phyloP scores from a whole-genome alignment of 1,140 invertebrate genomes.

The Phthorimaea operculella region DNA sequence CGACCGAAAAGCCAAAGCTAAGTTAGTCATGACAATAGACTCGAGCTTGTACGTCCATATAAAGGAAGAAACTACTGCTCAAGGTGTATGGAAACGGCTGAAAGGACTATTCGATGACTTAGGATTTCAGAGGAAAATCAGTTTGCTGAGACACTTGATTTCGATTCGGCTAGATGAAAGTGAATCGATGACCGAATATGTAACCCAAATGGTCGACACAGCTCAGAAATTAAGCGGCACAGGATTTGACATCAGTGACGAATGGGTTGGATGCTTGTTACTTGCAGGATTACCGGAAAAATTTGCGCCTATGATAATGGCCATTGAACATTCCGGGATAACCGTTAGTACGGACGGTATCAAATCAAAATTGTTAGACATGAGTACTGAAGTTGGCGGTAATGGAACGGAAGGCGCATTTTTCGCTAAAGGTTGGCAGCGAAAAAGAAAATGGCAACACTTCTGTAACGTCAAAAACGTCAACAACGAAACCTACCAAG shows the following conservation, averaged over 20 bases:
- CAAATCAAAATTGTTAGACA: conserved; percentile 48
- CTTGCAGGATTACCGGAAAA: conserved; percentile 43
- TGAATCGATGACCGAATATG: conserved; percentile 1
- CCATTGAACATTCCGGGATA: conserved; percentile 30
- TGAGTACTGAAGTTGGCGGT: conserved; percentile 4
- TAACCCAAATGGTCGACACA: conserved; percentile 8
- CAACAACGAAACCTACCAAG: conserved; percentile 1
- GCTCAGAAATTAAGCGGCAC: conserved; percentile 34
- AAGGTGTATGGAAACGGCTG: conserved; percentile 27
- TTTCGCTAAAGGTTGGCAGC: conserved; percentile 1
- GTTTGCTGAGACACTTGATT: conserved; percentile 23
- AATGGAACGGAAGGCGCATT: conserved; percentile 5
- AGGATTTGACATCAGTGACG: conserved; percentile 38
- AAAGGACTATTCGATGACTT: conserved; percentile 26
- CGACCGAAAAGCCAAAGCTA: conserved; percentile 15
- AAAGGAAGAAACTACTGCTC: conserved; percentile 17
- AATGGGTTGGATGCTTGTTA: conserved; percentile 43
- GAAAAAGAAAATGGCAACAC: not conserved
- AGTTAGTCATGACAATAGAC: conserved; percentile 26
- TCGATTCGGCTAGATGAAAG: conserved; percentile 24
- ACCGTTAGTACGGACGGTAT: conserved; percentile 41
- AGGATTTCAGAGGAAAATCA: conserved; percentile 28
- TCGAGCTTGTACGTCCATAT: conserved; percentile 30
- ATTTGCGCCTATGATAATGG: conserved; percentile 57
- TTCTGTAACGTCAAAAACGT: not conserved